Conservation (phyloP, 1,140 invertebrate genomes). For the Zaprionus ghesquierei region DNA sequence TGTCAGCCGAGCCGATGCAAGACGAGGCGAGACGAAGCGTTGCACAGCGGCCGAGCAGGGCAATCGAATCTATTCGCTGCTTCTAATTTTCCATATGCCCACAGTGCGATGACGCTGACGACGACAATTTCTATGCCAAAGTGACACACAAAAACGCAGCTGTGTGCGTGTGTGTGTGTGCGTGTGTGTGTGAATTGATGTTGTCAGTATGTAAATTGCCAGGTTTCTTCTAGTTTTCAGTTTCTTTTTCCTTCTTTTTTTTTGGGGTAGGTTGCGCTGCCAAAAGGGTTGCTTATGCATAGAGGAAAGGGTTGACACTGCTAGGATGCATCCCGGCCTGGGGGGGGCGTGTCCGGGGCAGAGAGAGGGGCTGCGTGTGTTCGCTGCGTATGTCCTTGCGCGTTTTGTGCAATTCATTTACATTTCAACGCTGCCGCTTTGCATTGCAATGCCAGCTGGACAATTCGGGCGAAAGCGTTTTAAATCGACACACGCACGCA, state of each 20-base stretch:
- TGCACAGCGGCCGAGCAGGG: slow-evolving; percentile 58
- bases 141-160: slow-evolving; percentile 69
- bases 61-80: slow-evolving; percentile 75
- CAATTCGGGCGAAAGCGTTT: slow-evolving; percentile 54
- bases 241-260: slow-evolving; percentile 28
- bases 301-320: slow-evolving; percentile 47
- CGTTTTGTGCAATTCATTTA: slow-evolving; percentile 79
- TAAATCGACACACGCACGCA: slow-evolving; percentile 16
- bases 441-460: slow-evolving; percentile 40
- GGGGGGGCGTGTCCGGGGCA: slow-evolving; percentile 1
- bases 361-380: slow-evolving; percentile 30
- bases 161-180: slow-evolving; percentile 10
- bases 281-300: slow-evolving; percentile 59
- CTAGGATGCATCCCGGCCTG: slow-evolving; percentile 40
- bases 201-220: slow-evolving; percentile 77
- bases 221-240: slow-evolving; percentile 50
- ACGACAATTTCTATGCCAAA: slow-evolving; percentile 76
- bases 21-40: slow-evolving; percentile 19
- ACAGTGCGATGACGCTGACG: slow-evolving; percentile 59
- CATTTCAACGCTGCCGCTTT: slow-evolving; percentile 68
- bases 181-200: slow-evolving; percentile 48
- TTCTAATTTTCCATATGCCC: slow-evolving; percentile 65
- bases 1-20: slow-evolving; percentile 49
- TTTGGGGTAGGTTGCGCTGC: slow-evolving; percentile 65
- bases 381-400: slow-evolving; percentile 74